Percentiles rank a stretch among this genome's conserved stretches.
Evolutionary conservation across 2,888 invertebrate species (phyloP).

Genomic region (Epistrophella euchroma): DNA sequence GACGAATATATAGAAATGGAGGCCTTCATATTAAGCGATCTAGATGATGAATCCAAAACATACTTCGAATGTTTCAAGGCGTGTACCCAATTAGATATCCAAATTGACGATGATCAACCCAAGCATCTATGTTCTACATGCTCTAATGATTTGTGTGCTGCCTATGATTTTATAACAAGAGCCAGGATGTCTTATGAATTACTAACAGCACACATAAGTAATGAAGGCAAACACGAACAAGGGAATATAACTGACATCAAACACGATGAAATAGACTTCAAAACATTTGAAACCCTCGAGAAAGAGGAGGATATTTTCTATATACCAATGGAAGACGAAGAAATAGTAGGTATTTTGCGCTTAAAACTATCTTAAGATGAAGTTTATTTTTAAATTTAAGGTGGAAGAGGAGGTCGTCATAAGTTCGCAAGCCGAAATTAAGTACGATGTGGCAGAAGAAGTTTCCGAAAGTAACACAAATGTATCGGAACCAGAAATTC

Average conservation of each 20-base stretch:
- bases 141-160: slow-evolving; percentile 56
- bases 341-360: background rate
- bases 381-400: background rate
- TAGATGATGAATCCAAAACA: slow-evolving; percentile 37
- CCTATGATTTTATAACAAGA: slow-evolving; percentile 72
- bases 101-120: slow-evolving; percentile 37
- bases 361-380: background rate
- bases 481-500: background rate
- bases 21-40: slow-evolving; percentile 24
- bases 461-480: background rate
- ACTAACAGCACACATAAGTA: background rate
- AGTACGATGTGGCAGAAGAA: background rate
- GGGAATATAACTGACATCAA: background rate
- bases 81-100: slow-evolving; percentile 68
- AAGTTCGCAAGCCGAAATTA: background rate
- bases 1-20: slow-evolving; percentile 69
- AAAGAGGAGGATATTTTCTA: slow-evolving; percentile 6
- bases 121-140: slow-evolving; percentile 66
- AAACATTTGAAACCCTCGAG: background rate
- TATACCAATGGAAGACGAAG: slow-evolving; percentile 31
- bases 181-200: slow-evolving; percentile 66
- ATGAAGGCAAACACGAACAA: background rate
- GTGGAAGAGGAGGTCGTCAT: slow-evolving; percentile 11
- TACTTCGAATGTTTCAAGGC: slow-evolving; percentile 69
- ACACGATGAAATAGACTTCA: background rate